phyloP scores from a whole-genome alignment of 2,888 invertebrate species.

The Biston betularia region DNA sequence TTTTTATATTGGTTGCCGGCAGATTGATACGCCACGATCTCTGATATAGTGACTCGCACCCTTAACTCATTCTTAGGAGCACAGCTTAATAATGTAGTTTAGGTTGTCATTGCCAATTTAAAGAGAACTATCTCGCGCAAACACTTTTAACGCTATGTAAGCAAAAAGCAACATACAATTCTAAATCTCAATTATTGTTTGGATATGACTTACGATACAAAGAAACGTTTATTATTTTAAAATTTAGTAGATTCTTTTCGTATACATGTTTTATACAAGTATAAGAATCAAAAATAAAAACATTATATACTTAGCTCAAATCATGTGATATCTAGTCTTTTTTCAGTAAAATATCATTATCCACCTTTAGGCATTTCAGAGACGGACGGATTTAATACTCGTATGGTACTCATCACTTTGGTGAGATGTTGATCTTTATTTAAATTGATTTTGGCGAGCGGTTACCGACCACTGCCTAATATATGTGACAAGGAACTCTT shows the following conservation, averaged over 20 bases:
- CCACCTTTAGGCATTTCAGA: slow-evolving; percentile 34
- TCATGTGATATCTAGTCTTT: slow-evolving; percentile 86
- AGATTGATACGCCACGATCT: slow-evolving; percentile 13
- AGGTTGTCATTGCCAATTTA: slow-evolving; percentile 53
- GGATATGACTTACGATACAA: slow-evolving; percentile 44
- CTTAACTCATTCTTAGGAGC: slow-evolving; percentile 39
- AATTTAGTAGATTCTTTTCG: slow-evolving; percentile 52
- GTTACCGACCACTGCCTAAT: slow-evolving; percentile 12
- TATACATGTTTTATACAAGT: slow-evolving; percentile 61
- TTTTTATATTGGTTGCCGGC: slow-evolving; percentile 24
- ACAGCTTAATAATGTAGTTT: slow-evolving; percentile 40
- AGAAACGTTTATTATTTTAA: neutral
- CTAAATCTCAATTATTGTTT: slow-evolving; percentile 56
- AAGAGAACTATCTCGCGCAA: slow-evolving; percentile 37
- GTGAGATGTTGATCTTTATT: slow-evolving; percentile 7
- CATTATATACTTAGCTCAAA: slow-evolving; percentile 79
- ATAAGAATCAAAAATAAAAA: slow-evolving; percentile 64
- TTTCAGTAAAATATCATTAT: slow-evolving; percentile 65
- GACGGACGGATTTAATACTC: slow-evolving; percentile 28
- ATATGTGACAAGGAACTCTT: slow-evolving; percentile 11
- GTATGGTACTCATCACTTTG: slow-evolving; percentile 16
- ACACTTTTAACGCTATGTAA: slow-evolving; percentile 45
- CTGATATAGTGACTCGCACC: slow-evolving; percentile 30
- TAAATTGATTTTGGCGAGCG: slow-evolving; percentile 1
- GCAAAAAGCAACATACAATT: slow-evolving; percentile 44